Evolutionary conservation across 2,888 invertebrate genomes (phyloP), one percentile per base, ranked within the genome.

Genomic region (Pristionchus fissidentatus): DNA sequence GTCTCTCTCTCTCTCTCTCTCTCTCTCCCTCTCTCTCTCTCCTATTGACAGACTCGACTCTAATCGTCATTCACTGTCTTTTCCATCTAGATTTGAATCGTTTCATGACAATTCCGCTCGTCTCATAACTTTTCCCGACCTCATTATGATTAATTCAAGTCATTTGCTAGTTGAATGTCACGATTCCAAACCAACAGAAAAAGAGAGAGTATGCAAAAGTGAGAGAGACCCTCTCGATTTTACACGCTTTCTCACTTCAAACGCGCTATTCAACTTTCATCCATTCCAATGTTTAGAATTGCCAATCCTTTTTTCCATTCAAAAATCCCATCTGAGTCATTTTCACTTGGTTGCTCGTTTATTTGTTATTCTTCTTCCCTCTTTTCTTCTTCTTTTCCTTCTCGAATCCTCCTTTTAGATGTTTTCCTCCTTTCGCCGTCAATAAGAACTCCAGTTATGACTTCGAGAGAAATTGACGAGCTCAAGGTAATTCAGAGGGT

Each of bases 401-500:
- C 43, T 77, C 32, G 26, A 77, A 43, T 77, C 49, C 49, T 78
- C 26, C 55, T 55, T 78, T 41, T 78, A 55, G 52, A 78, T 78
- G 55, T 78, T 78, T 78, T 15, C 29, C 32, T 35, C 78, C 35
- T 52, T 55, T 78, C 66, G 22, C 19, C 49, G 19, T 5, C 78
- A 78, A 78, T 78, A 49, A 41, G 35, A 22, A 35, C 35, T n/a
- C 10, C 52, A 38, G 38, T 52, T 38, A 78, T 78, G 78, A 52
- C 78, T 19, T 26, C 78, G 35, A 78, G 52, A 78, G 78, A 78
- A 22, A 32, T 78, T 78, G 78, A 78, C 52, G 35, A 35, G 22
- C 43, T 78, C 26, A 78, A 78, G 78, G 78, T 78, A 35, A 46
- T 75, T 46, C 38, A 66, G n/a, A n/a, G n/a, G n/a, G n/a, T n/a